These are phyloP conservation scores for Heliconius hermathena DNA, from an alignment of 1,140 invertebrate species.

Conservation along the genomic window DNA sequence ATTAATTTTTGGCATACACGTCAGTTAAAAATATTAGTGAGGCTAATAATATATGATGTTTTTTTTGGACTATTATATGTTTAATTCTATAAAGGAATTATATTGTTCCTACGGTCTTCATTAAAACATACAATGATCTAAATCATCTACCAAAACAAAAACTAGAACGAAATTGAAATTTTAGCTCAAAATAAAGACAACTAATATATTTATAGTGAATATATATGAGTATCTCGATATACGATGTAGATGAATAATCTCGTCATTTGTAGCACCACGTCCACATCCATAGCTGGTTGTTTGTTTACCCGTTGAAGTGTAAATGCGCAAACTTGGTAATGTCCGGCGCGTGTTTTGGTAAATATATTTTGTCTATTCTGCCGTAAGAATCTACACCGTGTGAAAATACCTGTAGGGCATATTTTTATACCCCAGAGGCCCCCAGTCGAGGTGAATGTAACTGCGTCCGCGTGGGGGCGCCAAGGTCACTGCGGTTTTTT, in stretches of 20 bases:
- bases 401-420: constrained; percentile 55
- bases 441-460: constrained; percentile 78
- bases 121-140: too few relatives aligned
- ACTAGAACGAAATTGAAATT: neutral
- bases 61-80: too few relatives aligned
- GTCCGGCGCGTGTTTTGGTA: constrained; percentile 31
- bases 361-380: constrained; percentile 34
- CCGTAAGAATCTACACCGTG: constrained; percentile 38
- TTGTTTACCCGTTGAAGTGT: constrained; percentile 12
- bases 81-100: too few relatives aligned
- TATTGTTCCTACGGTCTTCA: too few relatives aligned
- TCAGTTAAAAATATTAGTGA: neutral
- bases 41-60: too few relatives aligned
- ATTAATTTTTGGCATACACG: neutral
- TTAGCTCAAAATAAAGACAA: neutral
- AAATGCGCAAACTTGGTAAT: constrained; percentile 28
- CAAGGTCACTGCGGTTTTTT: constrained; percentile 79
- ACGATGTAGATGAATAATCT: neutral
- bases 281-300: neutral
- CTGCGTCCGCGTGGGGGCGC: constrained; percentile 72
- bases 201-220: neutral
- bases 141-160: neutral
- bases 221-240: neutral
- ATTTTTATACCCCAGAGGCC: constrained; percentile 63
- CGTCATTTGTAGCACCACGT: neutral